Percentiles rank a stretch among this genome's conserved stretches.
phyloP scores from a whole-genome alignment of 2,797 vertebrate genomes.

The Ptychobarbus kaznakovi region DNA sequence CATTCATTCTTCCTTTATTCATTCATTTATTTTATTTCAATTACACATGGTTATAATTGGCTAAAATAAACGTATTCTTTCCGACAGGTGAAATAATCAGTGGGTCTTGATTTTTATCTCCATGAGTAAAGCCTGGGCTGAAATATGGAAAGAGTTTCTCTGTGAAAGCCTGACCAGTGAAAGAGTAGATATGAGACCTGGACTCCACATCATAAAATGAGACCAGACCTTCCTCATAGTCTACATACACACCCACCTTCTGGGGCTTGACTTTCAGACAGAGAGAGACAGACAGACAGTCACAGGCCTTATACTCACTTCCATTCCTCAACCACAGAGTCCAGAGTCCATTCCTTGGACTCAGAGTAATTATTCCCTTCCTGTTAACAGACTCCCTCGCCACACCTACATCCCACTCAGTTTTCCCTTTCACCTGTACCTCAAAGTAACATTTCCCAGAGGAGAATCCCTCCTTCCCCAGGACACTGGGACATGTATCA shows the following conservation, averaged over 20 bases:
- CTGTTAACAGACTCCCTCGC: constrained; percentile 43
- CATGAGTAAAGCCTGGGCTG: constrained; percentile 29
- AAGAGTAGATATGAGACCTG: constrained; percentile 17
- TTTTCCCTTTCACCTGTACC: constrained; percentile 36
- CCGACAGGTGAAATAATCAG: neutral
- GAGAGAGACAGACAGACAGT: neutral
- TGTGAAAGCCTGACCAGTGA: neutral
- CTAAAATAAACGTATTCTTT: neutral
- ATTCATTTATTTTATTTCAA: neutral
- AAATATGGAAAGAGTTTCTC: constrained; percentile 23
- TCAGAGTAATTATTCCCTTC: constrained; percentile 33
- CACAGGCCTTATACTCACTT: constrained; percentile 34
- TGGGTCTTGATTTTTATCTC: constrained; percentile 1
- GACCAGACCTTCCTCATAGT: constrained; percentile 32
- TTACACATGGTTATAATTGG: neutral
- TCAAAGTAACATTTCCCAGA: constrained; percentile 22
- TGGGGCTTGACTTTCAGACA: constrained; percentile 35
- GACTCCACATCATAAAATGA: constrained; percentile 21
- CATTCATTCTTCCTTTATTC: neutral
- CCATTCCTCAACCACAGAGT: constrained; percentile 35
- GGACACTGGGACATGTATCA: constrained; percentile 34
- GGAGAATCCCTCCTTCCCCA: constrained; percentile 40
- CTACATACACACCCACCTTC: constrained; percentile 36
- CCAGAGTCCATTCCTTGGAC: constrained; percentile 47
- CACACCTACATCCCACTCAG: constrained; percentile 52